A percentile compares a stretch with the other conserved stretches of the same genome.
phyloP scores from a whole-genome alignment of 2,888 invertebrate genomes.

The Lasioglossum marginatum region DNA sequence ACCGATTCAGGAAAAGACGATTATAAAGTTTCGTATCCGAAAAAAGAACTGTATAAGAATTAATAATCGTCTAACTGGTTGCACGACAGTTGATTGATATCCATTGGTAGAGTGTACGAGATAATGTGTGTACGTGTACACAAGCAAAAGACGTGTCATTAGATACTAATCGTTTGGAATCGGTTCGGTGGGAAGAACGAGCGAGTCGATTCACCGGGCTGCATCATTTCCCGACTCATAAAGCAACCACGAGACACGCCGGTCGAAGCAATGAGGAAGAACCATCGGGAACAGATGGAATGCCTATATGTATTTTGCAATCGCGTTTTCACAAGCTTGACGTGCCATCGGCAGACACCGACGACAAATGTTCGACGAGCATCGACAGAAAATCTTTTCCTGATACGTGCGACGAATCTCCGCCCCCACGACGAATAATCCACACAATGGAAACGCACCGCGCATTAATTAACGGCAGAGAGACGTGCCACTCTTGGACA shows the following conservation, averaged over 20 bases:
- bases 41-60: not conserved
- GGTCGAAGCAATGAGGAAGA: slow-evolving; percentile 51
- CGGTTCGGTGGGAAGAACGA: slow-evolving; percentile 32
- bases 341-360: slow-evolving; percentile 23
- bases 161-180: slow-evolving; percentile 46
- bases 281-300: slow-evolving; percentile 20
- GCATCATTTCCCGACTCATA: slow-evolving; percentile 45
- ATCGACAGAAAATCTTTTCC: slow-evolving; percentile 49
- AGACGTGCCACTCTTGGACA: slow-evolving; percentile 12
- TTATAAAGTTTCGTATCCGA: not conserved
- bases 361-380: slow-evolving; percentile 7
- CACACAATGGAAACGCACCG: slow-evolving; percentile 20
- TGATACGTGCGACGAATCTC: slow-evolving; percentile 45
- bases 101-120: slow-evolving; percentile 6
- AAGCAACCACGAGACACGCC: slow-evolving; percentile 20
- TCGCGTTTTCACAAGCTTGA: slow-evolving; percentile 37
- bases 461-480: slow-evolving; percentile 32
- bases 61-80: not conserved
- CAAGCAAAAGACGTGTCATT: slow-evolving; percentile 19
- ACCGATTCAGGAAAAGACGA: not conserved
- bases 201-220: slow-evolving; percentile 28
- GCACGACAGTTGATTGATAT: slow-evolving; percentile 21
- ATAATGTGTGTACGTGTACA: not conserved
- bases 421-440: slow-evolving; percentile 21
- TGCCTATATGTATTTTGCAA: slow-evolving; percentile 3